phyloP scores from a whole-genome alignment of 1,140 invertebrate genomes.

The Pteromalus puparum region DNA sequence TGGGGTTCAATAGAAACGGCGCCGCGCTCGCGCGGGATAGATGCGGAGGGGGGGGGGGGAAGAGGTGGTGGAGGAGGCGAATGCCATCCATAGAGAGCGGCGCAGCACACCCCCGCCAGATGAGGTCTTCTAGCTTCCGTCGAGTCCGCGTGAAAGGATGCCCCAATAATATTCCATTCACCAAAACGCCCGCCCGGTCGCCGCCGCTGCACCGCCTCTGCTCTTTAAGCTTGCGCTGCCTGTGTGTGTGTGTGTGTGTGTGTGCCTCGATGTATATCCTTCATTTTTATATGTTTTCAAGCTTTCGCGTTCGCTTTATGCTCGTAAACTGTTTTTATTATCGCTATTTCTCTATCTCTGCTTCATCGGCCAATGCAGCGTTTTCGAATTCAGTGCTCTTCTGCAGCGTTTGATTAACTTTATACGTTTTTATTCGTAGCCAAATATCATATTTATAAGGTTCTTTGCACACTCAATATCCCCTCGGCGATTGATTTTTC shows the following conservation, averaged over 20 bases:
- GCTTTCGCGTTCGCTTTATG: neutral
- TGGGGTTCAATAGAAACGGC: slow-evolving; percentile 72
- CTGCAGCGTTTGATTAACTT: neutral
- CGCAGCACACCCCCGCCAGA: slow-evolving; percentile 61
- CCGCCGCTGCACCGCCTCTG: slow-evolving; percentile 45
- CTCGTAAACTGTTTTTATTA: slow-evolving; percentile 24
- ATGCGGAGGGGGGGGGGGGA: neutral
- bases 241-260: slow-evolving; percentile 34
- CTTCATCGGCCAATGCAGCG: neutral
- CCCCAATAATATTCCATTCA: slow-evolving; percentile 77
- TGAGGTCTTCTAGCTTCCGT: slow-evolving; percentile 76
- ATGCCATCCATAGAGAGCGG: slow-evolving; percentile 9
- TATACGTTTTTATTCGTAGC: neutral
- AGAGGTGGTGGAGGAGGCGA: neutral
- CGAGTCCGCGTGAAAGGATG: slow-evolving; percentile 76
- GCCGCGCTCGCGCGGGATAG: slow-evolving; percentile 62
- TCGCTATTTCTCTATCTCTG: neutral
- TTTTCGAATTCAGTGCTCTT: neutral
- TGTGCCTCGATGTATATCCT: slow-evolving; percentile 46
- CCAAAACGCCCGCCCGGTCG: slow-evolving; percentile 55
- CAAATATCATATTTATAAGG: neutral
- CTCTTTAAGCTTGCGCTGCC: slow-evolving; percentile 49
- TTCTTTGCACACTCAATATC: slow-evolving; percentile 20
- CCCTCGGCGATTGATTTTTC: slow-evolving; percentile 69
- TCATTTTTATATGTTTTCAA: slow-evolving; percentile 9